Evolutionary conservation across 2,113 vertebrate species (phyloP), one percentile per base, ranked within the genome.

Genomic region (Notarius lentiginosus): DNA sequence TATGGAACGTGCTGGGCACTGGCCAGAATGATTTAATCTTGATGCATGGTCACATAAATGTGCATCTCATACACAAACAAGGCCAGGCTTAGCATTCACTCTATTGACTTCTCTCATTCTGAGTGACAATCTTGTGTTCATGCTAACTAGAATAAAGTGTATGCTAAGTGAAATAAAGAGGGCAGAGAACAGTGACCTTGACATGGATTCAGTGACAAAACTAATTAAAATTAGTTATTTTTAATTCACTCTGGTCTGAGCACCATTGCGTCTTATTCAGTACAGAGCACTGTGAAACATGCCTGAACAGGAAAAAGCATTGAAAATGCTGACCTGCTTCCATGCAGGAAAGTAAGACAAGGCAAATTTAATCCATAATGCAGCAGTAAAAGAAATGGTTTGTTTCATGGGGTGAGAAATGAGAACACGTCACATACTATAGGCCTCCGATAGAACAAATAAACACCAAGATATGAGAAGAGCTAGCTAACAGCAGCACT

Each of bases 21-120:
- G 88, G 86, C 90, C 76, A 83, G 87, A 92, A 90, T 92, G 90
- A 93, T 92, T 94, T 85, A 86, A 93, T 94, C 90, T 92, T 93
- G 89, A 93, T 87, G 87, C 88, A 77, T 91, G 86, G 91, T 91
- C 85, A 24, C 89, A 87, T 73, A 87, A 92, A 92, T 83, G 86
- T 34, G 84, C 77, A 58, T 77, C 80, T 24, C 30, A 10, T n/a
- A 12, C 24, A 53, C 22, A 27, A 34, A 68, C 11, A 68, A 55
- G 9, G 47, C 47, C 14, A 10, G 24, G 8, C 56, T 65, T 27
- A 60, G 20, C 17, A 47, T 41, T n/a, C 20, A 55, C 11, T 63
- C 58, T 24, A 65, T 41, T 82, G 34, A 82, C 14, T 82, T 20
- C 79, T 5, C 18, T 55, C n/a, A 70, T 70, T 68, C 65, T 34